Evolutionary conservation across 2,888 invertebrate species (phyloP).

Genomic region (Thysanoteuthis rhombus): DNA sequence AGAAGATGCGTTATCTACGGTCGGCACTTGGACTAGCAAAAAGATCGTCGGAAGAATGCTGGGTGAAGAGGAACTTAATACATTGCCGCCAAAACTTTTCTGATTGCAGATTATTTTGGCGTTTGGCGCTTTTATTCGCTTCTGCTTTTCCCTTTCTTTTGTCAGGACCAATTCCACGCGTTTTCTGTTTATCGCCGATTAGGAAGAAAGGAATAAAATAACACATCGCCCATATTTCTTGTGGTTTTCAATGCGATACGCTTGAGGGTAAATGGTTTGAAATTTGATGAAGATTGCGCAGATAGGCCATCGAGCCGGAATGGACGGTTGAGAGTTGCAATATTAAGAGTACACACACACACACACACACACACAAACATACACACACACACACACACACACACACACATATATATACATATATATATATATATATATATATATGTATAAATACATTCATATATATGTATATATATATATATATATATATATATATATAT

Average conservation of each 20-base stretch:
- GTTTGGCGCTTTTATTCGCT: not conserved
- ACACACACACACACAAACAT: too few species aligned
- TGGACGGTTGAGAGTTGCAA: not conserved
- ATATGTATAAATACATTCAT: too few species aligned
- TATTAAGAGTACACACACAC: not conserved
- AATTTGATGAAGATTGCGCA: not conserved
- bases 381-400: not conserved
- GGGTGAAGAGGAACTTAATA: not conserved
- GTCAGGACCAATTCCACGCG: not conserved
- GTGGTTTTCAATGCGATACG: not conserved
- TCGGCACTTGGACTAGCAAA: not conserved
- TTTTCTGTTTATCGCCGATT: not conserved
- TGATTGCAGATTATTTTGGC: not conserved
- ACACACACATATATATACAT: conserved; percentile 12
- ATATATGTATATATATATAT: too few species aligned
- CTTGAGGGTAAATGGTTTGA: not conserved
- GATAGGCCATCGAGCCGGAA: not conserved
- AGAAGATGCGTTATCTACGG: not conserved
- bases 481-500: too few species aligned
- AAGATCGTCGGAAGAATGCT: not conserved
- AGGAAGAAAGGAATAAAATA: not conserved
- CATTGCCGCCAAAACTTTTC: not conserved
- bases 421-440: not conserved
- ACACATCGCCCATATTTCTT: not conserved
- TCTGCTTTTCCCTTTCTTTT: not conserved